Percentiles rank a stretch among this genome's conserved stretches.
Conservation (phyloP, 1,140 invertebrate species). For the Pogonognathellus flavescens region DNA sequence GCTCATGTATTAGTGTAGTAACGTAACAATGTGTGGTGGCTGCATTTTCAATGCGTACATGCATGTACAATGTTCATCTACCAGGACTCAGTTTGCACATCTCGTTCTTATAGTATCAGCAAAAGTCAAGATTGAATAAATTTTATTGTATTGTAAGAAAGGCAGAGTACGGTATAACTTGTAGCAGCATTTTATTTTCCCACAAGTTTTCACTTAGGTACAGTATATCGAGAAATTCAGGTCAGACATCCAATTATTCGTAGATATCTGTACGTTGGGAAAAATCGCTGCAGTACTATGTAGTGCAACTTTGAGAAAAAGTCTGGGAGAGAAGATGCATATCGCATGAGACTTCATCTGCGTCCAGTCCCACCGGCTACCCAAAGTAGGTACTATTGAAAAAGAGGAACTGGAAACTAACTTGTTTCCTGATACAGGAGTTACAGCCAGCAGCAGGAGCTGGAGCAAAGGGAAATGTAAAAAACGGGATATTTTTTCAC, state of each 20-base stretch:
- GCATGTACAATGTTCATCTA: neutral
- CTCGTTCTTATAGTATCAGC: neutral
- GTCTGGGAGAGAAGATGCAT: neutral
- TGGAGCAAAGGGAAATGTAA: conserved; percentile 11
- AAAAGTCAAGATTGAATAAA: conserved; percentile 1
- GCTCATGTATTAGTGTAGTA: too few relatives aligned
- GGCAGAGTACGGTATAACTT: too few relatives aligned
- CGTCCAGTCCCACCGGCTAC: too few relatives aligned
- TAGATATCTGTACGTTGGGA: neutral
- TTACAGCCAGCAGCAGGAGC: too few relatives aligned
- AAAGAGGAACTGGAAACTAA: too few relatives aligned
- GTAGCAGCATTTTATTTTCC: neutral
- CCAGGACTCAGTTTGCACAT: neutral
- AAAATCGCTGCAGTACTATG: neutral
- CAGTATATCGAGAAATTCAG: neutral
- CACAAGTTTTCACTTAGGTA: neutral
- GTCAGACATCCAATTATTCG: neutral
- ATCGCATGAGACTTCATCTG: neutral
- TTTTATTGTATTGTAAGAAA: neutral
- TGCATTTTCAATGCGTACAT: neutral
- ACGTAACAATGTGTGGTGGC: neutral
- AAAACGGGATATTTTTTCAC: conserved; percentile 10
- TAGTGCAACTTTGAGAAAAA: neutral
- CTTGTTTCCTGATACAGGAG: too few relatives aligned
- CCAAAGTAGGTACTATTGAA: too few relatives aligned